Percentiles rank a stretch among this genome's conserved stretches.
Conservation (phyloP, 37 sponge, comb jelly and placozoan genomes). For the Axinella damicornis region DNA sequence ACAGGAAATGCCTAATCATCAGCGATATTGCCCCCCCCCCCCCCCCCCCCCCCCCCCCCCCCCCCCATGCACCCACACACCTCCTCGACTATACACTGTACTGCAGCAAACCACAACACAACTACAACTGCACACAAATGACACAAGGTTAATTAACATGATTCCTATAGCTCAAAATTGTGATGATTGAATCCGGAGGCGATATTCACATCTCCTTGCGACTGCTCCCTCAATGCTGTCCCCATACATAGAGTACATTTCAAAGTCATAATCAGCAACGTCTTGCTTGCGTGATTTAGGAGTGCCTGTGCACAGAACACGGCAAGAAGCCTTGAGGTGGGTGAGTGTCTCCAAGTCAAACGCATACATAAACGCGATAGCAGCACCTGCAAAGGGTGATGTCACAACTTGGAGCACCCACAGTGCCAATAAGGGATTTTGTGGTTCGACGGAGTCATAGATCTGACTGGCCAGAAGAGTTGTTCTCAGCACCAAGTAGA, state of each 20-base stretch:
- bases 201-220: neutral
- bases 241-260: neutral
- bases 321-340: too few relatives aligned
- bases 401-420: slow-evolving; percentile 4
- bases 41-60: too few relatives aligned
- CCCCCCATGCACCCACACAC: too few relatives aligned
- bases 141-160: too few relatives aligned
- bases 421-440: neutral
- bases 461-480: neutral
- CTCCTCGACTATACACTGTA: too few relatives aligned
- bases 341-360: neutral
- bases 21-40: too few relatives aligned
- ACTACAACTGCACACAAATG: too few relatives aligned
- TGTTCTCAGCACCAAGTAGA: neutral
- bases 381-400: slow-evolving; percentile 10
- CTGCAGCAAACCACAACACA: too few relatives aligned
- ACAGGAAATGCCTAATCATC: too few relatives aligned
- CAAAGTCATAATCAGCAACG: neutral
- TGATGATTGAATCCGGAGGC: too few relatives aligned
- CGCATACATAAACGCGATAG: neutral
- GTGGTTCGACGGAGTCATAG: neutral
- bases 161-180: too few relatives aligned
- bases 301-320: too few relatives aligned
- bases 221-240: neutral
- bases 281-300: neutral